Percentiles rank a stretch among this genome's conserved stretches.
phyloP scores from a whole-genome alignment of 2,113 vertebrate genomes.

The Etheostoma spectabile region DNA sequence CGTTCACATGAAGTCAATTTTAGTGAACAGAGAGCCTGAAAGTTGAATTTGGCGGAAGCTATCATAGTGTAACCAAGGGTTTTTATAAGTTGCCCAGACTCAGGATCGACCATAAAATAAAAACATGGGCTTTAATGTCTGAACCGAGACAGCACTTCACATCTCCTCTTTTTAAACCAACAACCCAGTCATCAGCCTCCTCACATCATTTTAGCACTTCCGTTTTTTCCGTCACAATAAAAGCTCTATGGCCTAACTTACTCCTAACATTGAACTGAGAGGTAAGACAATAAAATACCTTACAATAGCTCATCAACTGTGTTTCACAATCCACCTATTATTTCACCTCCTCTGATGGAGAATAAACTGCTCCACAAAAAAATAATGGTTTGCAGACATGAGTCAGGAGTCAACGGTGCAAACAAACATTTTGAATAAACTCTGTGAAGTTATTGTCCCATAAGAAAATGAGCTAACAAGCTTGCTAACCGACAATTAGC shows the following conservation, averaged over 20 bases:
- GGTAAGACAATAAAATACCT: no score
- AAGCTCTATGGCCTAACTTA: no score
- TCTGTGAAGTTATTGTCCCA: not conserved
- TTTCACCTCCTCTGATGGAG: not conserved
- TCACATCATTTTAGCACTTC: no score
- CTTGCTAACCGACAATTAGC: not conserved
- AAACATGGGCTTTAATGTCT: no score
- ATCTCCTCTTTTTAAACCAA: no score
- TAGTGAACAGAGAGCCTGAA: not conserved
- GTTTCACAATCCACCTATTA: not conserved
- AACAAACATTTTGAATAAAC: not conserved
- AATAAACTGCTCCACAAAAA: not conserved
- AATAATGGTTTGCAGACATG: not conserved
- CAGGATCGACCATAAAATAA: no score
- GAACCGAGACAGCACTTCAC: no score
- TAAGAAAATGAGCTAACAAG: not conserved
- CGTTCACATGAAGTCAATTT: not conserved
- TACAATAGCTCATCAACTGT: not conserved
- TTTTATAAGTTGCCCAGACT: no score
- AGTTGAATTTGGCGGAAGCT: not conserved
- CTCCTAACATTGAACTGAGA: no score
- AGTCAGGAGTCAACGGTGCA: not conserved
- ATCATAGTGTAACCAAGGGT: not conserved
- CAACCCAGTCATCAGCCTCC: no score
- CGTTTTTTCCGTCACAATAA: no score